Evolutionary conservation across 2,113 vertebrate genomes (phyloP).

Genomic region (Cynopterus brachyotis): DNA sequence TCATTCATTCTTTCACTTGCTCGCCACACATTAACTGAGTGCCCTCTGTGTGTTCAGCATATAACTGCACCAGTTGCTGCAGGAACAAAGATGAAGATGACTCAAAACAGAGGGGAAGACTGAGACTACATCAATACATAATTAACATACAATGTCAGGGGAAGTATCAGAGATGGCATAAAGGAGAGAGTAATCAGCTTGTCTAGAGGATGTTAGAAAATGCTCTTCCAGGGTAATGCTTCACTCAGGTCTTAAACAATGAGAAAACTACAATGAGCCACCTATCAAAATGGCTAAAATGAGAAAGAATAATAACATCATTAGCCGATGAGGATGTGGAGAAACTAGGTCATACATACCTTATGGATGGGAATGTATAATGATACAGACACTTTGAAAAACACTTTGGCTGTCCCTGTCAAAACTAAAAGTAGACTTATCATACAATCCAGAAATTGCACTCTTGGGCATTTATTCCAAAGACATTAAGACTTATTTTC

Average conservation of each 20-base stretch:
- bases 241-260: constrained; percentile 37
- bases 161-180: constrained; percentile 42
- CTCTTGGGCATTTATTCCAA: constrained; percentile 48
- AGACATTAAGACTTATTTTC: constrained; percentile 52
- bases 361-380: constrained; percentile 48
- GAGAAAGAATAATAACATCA: constrained; percentile 27
- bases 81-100: constrained; percentile 42
- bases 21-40: constrained; percentile 35
- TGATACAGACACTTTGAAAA: constrained; percentile 47
- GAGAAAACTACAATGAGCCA: constrained; percentile 21
- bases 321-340: constrained; percentile 32
- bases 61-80: constrained; percentile 8
- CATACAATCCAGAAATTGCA: neutral
- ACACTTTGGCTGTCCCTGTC: neutral
- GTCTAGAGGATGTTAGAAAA: constrained; percentile 19
- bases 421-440: constrained; percentile 58
- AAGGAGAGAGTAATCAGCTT: constrained; percentile 13
- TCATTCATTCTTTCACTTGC: constrained; percentile 22
- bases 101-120: constrained; percentile 29
- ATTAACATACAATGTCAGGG: constrained; percentile 50
- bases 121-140: constrained; percentile 26
- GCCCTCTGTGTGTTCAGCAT: constrained; percentile 2
- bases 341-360: constrained; percentile 35
- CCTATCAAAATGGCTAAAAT: constrained; percentile 42
- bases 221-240: neutral